Base-by-base conservation (phyloP, 2,113 vertebrate species). In the Chrysemys picta region DNA sequence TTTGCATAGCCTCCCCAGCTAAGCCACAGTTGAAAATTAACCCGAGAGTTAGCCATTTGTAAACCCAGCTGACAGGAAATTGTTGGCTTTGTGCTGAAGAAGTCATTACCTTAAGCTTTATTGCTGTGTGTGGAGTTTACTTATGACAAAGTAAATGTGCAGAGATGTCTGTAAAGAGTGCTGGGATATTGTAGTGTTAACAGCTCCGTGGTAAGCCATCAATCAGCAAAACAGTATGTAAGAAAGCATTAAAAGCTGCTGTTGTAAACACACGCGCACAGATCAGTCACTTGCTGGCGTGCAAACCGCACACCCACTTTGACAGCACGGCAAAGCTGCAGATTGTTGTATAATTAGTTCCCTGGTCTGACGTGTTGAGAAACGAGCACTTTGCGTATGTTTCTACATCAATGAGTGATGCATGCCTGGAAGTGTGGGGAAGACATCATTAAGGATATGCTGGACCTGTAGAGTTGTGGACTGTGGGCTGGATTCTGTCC, bases 101-200 rank as follows among this genome's bases (percentile, higher is more conserved):
- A 97, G 97, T 97, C 96, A 96, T 98, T 98, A 97, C 97, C 97
- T 97, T 95, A 95, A 97, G 96, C 97, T 98, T 98, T 98, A 98
- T 97, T 97, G 96, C 97, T 13, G 4, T 93, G 90, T 91, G 94
- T 69, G 53, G 97, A 95, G 94, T 97, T 98, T 97, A 94, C 96
- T 97, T 82, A 95, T 97, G 97, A 98, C 97, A 98, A 97, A 97
- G 96, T 97, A 97, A 98, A 98, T 97, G 97, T 82, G 85, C 93
- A 93, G 96, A 93, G 95, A 89, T 97, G 95, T 93, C 96, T 96
- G 94, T 97, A 97, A 97, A 95, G 95, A 93, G 95, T 93, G 91
- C 85, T 62, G 90, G 89, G 93, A 97, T 92, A 97, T 97, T 96
- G 93, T 96, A 88, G 83, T 7, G 42, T 92, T 97, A 97, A 95